Evolutionary conservation across 2,888 invertebrate genomes (phyloP), one percentile per base, ranked within the genome.

Genomic region (Phragmatobia fuliginosa): DNA sequence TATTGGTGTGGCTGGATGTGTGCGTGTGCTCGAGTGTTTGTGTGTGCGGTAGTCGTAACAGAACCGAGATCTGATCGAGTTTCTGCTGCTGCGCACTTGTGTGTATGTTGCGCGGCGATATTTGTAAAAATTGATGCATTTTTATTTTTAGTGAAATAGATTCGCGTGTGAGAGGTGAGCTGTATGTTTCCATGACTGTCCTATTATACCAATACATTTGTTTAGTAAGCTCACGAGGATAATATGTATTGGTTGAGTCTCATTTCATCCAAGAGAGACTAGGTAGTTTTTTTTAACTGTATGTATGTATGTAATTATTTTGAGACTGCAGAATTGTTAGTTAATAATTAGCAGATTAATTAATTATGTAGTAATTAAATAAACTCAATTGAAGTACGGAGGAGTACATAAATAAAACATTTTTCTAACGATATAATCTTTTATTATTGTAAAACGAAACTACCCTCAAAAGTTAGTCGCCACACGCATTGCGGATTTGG

Each of bases 241-340:
- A 31, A 75, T 83, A 86, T 85, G 79, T 81, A 81, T 81, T 76
- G 74, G 78, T 82, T 62, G 81, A 85, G 91, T 91, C 91, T 92
- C 91, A 62, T 72, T 76, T 82, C 84, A 85, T 85, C 88, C 84
- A 80, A 70, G 91, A 70, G 91, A 90, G 93, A 89, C 92, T 88
- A 91, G 90, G 92, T 94, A 90, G 87, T 92, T 91, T 93, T 91
- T 86, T 90, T 82, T n/a, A 83, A 85, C 84, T 89, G 89, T 90
- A 89, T 92, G 91, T 91, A 91, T 92, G 91, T 91, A 92, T 92
- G 91, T 92, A 93, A 93, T 92, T 91, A 89, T 91, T 92, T 89
- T 94, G 94, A 95, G 94, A 95, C 94, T 95, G 94, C 94, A 92
- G 91, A 91, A 90, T 91, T 93, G 92, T 94, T 94, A 95, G 94